phyloP scores from a whole-genome alignment of 2,113 vertebrate species.

The Okapia johnstoni region DNA sequence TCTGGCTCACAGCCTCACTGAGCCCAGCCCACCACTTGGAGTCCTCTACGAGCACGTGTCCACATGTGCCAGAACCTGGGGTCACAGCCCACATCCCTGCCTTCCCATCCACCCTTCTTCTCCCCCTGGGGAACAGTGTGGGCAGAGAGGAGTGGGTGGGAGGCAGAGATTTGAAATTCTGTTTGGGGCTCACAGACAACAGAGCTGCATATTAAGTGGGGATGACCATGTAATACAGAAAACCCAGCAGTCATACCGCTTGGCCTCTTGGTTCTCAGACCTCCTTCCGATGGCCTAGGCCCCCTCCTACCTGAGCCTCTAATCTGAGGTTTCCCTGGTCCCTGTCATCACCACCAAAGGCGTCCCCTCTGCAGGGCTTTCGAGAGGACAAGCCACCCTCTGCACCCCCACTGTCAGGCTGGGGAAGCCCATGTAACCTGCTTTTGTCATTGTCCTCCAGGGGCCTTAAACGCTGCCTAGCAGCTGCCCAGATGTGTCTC shows the following conservation, averaged over 20 bases:
- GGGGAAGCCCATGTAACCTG: not conserved
- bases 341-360: not conserved
- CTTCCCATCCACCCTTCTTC: too few relatives aligned
- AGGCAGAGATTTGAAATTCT: not conserved
- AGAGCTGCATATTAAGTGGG: not conserved
- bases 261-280: not conserved
- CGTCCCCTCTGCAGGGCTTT: rapidly evolving
- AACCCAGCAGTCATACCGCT: not conserved
- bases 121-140: not conserved
- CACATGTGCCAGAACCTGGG: not conserved
- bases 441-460: not conserved
- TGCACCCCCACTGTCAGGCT: not conserved
- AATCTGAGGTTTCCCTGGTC: not conserved
- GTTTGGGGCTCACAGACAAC: not conserved
- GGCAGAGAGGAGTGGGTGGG: not conserved
- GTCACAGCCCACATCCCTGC: not conserved
- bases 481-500: not conserved
- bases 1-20: too few relatives aligned
- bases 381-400: not conserved
- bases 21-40: not conserved
- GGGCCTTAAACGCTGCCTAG: not conserved
- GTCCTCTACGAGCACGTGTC: rapidly evolving
- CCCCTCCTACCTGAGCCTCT: not conserved
- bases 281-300: not conserved
- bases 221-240: not conserved